Percentiles rank a stretch among this genome's conserved stretches.
Evolutionary conservation across 2,888 invertebrate species (phyloP).

Genomic region (Amphiduros pacificus): DNA sequence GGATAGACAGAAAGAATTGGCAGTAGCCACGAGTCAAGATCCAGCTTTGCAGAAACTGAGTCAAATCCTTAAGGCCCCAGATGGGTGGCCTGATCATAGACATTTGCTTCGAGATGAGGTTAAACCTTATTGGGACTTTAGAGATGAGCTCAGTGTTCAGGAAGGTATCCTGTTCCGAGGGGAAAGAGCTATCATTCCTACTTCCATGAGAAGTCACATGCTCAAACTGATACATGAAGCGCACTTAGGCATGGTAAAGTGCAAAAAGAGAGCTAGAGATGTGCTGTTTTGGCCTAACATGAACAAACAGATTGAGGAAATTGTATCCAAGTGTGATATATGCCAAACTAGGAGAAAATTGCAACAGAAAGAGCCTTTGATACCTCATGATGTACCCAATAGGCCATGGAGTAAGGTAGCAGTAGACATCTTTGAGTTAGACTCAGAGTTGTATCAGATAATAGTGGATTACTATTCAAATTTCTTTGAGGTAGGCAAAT

Average conservation of each 20-base stretch:
- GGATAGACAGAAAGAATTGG: conserved; percentile 2
- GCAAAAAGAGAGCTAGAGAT: conserved; percentile 21
- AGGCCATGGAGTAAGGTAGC: too few species aligned
- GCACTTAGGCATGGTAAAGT: conserved; percentile 21
- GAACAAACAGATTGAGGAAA: conserved; percentile 23
- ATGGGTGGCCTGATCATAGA: background rate
- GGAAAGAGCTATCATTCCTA: conserved; percentile 17
- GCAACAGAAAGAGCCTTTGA: conserved; percentile 17
- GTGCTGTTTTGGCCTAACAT: conserved; percentile 28
- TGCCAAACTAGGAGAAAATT: conserved; percentile 9
- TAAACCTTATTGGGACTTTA: conserved; percentile 19
- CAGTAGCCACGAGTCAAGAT: background rate
- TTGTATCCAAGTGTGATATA: conserved; percentile 7
- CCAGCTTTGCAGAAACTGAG: background rate
- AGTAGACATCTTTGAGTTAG: too few species aligned
- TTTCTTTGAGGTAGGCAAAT: too few species aligned
- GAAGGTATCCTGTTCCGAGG: conserved; percentile 18
- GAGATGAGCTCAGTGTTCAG: background rate
- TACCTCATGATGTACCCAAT: conserved; percentile 19
- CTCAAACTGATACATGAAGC: conserved; percentile 15
- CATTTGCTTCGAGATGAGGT: conserved; percentile 15
- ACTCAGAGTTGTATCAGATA: too few species aligned
- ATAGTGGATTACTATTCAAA: too few species aligned
- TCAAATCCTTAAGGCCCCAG: background rate
- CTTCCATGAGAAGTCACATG: background rate